Conservation (phyloP, 2,888 invertebrate genomes). For the Ethmia dodecea region DNA sequence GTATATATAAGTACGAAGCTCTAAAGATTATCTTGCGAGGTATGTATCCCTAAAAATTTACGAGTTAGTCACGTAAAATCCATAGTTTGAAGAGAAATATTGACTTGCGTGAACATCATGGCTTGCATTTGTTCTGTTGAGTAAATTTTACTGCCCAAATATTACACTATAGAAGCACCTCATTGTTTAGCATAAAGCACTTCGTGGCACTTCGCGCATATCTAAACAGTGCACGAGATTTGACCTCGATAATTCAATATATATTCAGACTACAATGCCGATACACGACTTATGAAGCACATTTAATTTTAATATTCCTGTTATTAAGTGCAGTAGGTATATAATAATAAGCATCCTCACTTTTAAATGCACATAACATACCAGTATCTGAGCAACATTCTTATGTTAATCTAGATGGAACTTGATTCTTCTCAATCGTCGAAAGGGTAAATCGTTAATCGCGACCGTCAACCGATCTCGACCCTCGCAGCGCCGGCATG, state of each 20-base stretch:
- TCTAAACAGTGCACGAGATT: slow-evolving; percentile 49
- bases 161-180: slow-evolving; percentile 34
- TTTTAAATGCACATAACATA: background rate
- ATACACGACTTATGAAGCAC: slow-evolving; percentile 17
- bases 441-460: slow-evolving; percentile 21
- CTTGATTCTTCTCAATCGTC: slow-evolving; percentile 11
- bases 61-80: slow-evolving; percentile 25
- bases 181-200: slow-evolving; percentile 46
- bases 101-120: slow-evolving; percentile 32
- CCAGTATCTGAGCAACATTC: slow-evolving; percentile 10
- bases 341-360: background rate
- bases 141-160: slow-evolving; percentile 47
- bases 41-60: slow-evolving; percentile 20
- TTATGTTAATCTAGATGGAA: slow-evolving; percentile 10
- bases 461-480: slow-evolving; percentile 46
- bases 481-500: slow-evolving; percentile 50
- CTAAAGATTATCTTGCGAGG: slow-evolving; percentile 9
- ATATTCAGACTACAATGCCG: slow-evolving; percentile 45
- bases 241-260: slow-evolving; percentile 61
- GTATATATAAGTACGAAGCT: too few relatives aligned
- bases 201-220: slow-evolving; percentile 41
- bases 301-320: background rate
- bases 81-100: slow-evolving; percentile 36
- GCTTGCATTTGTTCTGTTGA: slow-evolving; percentile 29
- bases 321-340: background rate